Conservation (phyloP, 2,113 vertebrate species). For the Platysternon megacephalum region DNA sequence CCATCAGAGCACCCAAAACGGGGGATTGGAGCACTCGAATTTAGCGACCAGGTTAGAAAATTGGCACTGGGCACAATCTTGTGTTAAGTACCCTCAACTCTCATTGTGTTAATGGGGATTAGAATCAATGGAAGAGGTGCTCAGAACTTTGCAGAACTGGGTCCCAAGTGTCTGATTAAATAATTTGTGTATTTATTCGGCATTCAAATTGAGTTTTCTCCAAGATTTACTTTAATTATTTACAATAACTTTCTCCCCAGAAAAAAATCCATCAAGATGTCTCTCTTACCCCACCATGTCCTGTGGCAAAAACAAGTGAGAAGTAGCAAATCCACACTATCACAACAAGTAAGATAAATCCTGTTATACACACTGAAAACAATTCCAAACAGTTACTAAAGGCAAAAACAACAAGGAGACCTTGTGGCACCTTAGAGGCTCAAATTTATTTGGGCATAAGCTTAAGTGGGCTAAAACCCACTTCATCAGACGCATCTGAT, state of each 20-base stretch:
- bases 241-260: neutral
- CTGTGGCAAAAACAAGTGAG: neutral
- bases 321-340: neutral
- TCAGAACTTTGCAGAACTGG: neutral
- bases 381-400: neutral
- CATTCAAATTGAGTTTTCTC: neutral
- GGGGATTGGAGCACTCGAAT: neutral
- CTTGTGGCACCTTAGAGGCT: too few relatives aligned
- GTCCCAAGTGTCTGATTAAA: neutral
- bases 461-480: too few relatives aligned
- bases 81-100: neutral
- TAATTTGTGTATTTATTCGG: neutral
- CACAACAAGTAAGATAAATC: neutral
- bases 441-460: too few relatives aligned
- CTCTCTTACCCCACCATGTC: neutral
- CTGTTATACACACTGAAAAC: neutral
- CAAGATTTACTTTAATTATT: too few relatives aligned
- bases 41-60: neutral
- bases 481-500: too few relatives aligned
- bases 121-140: neutral
- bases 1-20: neutral
- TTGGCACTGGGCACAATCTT: neutral
- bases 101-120: neutral
- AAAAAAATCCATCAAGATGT: neutral
- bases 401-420: too few relatives aligned